A percentile compares a stretch with the other conserved stretches of the same genome.
Evolutionary conservation across 2,797 vertebrate genomes (phyloP).

Genomic region (Cetoscarus ocellatus): DNA sequence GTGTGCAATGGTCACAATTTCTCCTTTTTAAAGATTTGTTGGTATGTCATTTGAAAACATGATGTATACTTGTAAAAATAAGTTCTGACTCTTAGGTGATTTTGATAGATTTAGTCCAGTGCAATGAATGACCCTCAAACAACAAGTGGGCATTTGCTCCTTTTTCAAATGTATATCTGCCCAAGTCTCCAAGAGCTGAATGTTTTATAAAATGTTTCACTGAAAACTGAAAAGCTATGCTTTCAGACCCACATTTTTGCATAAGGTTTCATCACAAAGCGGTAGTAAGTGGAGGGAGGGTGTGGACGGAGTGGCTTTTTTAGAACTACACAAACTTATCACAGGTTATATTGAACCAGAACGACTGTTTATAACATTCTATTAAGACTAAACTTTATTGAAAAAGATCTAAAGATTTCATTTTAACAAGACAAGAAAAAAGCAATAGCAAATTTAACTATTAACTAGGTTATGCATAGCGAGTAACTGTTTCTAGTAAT

Average conservation of each 20-base stretch:
- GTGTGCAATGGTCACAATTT: conserved; percentile 81
- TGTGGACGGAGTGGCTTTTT: conserved; percentile 88
- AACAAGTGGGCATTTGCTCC: conserved; percentile 79
- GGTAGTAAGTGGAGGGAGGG: conserved; percentile 91
- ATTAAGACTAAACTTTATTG: conserved; percentile 99
- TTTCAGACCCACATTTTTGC: conserved; percentile 91
- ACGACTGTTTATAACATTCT: conserved; percentile 99
- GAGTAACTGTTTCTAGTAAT: conserved; percentile 99
- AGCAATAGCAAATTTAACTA: conserved; percentile 99
- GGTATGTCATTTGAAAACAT: conserved; percentile 85
- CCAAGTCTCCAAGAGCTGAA: conserved; percentile 82
- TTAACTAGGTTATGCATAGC: conserved; percentile 99
- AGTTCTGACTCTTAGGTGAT: conserved; percentile 81
- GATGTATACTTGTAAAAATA: conserved; percentile 82
- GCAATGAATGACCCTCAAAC: conserved; percentile 87
- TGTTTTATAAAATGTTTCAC: conserved; percentile 80
- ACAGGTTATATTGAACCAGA: conserved; percentile 99
- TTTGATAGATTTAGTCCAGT: conserved; percentile 83
- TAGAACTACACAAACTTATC: conserved; percentile 99
- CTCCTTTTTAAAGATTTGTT: conserved; percentile 81
- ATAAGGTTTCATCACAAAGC: conserved; percentile 91
- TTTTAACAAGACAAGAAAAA: conserved; percentile 99
- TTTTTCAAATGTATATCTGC: conserved; percentile 72
- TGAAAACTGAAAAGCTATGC: conserved; percentile 86
- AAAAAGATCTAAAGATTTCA: conserved; percentile 98